Percentiles rank a stretch among this genome's conserved stretches.
Conservation (phyloP, 2,113 vertebrate genomes). For the Diadophis punctatus region DNA sequence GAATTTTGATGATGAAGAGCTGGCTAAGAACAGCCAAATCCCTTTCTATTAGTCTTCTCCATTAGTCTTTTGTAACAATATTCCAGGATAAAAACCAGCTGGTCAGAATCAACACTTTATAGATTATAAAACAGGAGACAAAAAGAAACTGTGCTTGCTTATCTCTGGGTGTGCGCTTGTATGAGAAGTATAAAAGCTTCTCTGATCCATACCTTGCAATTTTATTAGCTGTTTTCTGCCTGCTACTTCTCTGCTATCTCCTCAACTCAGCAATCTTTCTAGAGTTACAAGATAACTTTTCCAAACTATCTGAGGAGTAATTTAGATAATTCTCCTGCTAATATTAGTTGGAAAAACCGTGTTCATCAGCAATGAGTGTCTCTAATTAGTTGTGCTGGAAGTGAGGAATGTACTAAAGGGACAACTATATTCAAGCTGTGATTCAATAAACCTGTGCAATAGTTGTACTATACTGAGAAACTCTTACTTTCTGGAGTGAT, state of each 20-base stretch:
- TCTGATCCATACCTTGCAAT: not conserved
- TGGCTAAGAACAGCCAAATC: not conserved
- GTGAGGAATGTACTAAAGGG: not conserved
- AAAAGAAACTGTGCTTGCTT: not conserved
- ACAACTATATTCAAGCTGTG: not conserved
- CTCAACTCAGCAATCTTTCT: not conserved
- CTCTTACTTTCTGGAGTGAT: not conserved
- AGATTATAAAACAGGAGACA: not conserved
- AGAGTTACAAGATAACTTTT: not conserved
- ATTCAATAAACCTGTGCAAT: not conserved
- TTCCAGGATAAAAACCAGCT: not conserved
- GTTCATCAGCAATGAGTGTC: not conserved
- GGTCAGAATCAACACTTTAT: not conserved
- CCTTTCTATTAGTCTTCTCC: not conserved
- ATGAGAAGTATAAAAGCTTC: not conserved
- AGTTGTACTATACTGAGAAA: not conserved
- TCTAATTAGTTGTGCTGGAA: not conserved
- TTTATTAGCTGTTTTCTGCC: not conserved
- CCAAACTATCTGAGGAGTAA: not conserved
- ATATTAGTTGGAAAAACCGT: not conserved
- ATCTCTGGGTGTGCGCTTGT: not conserved
- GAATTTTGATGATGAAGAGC: not conserved
- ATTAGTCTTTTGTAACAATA: not conserved
- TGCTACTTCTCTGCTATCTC: not conserved
- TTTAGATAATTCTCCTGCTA: not conserved